Base-by-base conservation (phyloP, 2,888 invertebrate genomes). In the Resseliella maxima region DNA sequence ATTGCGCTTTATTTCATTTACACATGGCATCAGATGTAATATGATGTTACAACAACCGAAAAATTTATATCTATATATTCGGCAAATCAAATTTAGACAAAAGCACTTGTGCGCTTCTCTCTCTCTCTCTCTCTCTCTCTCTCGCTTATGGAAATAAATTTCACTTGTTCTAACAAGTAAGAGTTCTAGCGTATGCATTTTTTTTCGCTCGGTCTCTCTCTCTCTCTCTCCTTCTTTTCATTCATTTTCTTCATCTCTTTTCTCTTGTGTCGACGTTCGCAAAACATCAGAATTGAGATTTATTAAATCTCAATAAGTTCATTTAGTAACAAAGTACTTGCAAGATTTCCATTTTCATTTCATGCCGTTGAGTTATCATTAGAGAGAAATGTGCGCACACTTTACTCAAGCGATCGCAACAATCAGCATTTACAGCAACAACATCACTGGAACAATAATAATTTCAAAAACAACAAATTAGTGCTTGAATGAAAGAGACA, bases 291-390 rank as follows among this genome's bases (percentile, higher is more conserved):
- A 50, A 50, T 50, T 50, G 12, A 50, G 18, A 50, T 50, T 50
- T 50, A 50, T 50, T 50, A 15, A 50, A 50, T 50, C 46, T 50
- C 46, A 50, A 50, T 50, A 50, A 50, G 46, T 50, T 50, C 46
- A 50, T 50, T 50, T 50, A 41, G 46, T 18, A 50, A 50, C 46
- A 6, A 18, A 50, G 18, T 2, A 18, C n/a, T 50, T 41, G 41
- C 12, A 41, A 5, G 41, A 50, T 18, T 50, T 50, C 46, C 46
- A 50, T 50, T 50, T 50, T 50, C 2, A 18, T n/a, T n/a, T 2
- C 46, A 41, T 41, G 41, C 41, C 5, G 41, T 41, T 12, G 41
- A 41, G 41, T 41, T 50, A 2, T 18, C 46, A 18, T 50, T 50
- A 1, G 18, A 18, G 18, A 50, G 18, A 50, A 15, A 18, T 50